phyloP scores from a whole-genome alignment of 2,888 invertebrate species.

The Myopa testacea region DNA sequence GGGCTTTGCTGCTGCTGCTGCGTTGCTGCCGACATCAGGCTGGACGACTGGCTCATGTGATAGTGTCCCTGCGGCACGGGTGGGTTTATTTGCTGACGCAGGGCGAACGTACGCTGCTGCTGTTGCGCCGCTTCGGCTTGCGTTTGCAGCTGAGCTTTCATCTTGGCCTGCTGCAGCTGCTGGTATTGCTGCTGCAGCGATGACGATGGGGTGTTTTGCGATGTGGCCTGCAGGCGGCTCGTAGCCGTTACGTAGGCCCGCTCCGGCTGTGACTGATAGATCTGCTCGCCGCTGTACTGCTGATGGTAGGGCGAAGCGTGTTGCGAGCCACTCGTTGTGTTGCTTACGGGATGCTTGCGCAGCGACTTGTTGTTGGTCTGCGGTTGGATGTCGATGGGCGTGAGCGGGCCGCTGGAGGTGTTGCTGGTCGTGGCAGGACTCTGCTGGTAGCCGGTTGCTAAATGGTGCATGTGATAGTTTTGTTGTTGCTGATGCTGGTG shows the following conservation, averaged over 20 bases:
- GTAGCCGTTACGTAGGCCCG: constrained; percentile 70
- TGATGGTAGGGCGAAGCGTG: constrained; percentile 70
- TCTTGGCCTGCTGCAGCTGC: constrained; percentile 75
- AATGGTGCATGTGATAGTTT: constrained; percentile 53
- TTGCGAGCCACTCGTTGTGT: constrained; percentile 58
- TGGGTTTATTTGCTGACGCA: constrained; percentile 73
- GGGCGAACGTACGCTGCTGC: constrained; percentile 75
- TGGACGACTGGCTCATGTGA: constrained; percentile 66
- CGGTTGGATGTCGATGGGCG: constrained; percentile 65
- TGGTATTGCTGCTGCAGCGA: constrained; percentile 73
- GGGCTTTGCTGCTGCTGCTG: constrained; percentile 52
- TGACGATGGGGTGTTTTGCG: constrained; percentile 60
- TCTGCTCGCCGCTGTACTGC: constrained; percentile 65
- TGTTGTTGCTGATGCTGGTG: constrained; percentile 46
- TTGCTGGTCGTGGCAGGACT: constrained; percentile 63
- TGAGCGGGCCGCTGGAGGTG: constrained; percentile 62
- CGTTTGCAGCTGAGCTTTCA: constrained; percentile 74
- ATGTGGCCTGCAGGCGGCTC: constrained; percentile 57
- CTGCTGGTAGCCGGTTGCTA: constrained; percentile 55
- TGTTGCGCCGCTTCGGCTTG: constrained; percentile 75
- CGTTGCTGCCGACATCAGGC: constrained; percentile 61
- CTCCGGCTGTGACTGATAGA: constrained; percentile 70
- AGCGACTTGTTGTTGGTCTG: constrained; percentile 58
- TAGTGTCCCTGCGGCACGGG: constrained; percentile 70
- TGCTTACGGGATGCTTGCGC: constrained; percentile 53